Percentiles rank a stretch among this genome's conserved stretches.
Conservation (phyloP, 2,797 vertebrate species). For the Enteromius mattozi region DNA sequence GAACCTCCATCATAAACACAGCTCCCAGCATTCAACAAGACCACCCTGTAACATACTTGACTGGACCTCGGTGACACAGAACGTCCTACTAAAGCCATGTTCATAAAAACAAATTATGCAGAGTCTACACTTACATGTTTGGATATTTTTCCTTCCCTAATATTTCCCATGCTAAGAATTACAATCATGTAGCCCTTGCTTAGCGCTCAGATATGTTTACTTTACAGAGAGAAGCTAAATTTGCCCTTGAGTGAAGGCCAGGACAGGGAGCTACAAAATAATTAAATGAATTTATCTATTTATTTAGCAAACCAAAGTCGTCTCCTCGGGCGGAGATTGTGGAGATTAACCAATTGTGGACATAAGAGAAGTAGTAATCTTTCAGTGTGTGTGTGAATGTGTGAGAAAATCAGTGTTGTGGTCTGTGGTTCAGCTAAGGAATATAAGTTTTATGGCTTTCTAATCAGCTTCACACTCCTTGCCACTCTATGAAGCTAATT, state of each 20-base stretch:
- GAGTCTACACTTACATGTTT: neutral
- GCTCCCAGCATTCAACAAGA: slow-evolving; percentile 70
- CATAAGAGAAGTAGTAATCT: slow-evolving; percentile 65
- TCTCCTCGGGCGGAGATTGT: slow-evolving; percentile 37
- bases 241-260: slow-evolving; percentile 41
- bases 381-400: slow-evolving; percentile 51
- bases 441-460: slow-evolving; percentile 55
- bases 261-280: slow-evolving; percentile 40
- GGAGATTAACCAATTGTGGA: slow-evolving; percentile 59
- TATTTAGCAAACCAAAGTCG: slow-evolving; percentile 46
- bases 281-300: slow-evolving; percentile 48
- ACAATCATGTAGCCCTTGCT: slow-evolving; percentile 37
- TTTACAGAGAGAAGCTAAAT: slow-evolving; percentile 41
- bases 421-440: slow-evolving; percentile 48
- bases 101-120: slow-evolving; percentile 30
- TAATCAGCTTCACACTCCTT: slow-evolving; percentile 12
- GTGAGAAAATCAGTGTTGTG: slow-evolving; percentile 50
- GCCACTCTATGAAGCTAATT: neutral
- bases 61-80: slow-evolving; percentile 3
- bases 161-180: slow-evolving; percentile 48
- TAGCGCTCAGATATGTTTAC: slow-evolving; percentile 45
- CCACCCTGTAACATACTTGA: slow-evolving; percentile 68
- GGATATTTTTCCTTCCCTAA: slow-evolving; percentile 37
- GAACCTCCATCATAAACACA: slow-evolving; percentile 75
- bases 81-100: neutral